phyloP scores from a whole-genome alignment of 2,113 vertebrate species.

The Himantopus leucocephalus region DNA sequence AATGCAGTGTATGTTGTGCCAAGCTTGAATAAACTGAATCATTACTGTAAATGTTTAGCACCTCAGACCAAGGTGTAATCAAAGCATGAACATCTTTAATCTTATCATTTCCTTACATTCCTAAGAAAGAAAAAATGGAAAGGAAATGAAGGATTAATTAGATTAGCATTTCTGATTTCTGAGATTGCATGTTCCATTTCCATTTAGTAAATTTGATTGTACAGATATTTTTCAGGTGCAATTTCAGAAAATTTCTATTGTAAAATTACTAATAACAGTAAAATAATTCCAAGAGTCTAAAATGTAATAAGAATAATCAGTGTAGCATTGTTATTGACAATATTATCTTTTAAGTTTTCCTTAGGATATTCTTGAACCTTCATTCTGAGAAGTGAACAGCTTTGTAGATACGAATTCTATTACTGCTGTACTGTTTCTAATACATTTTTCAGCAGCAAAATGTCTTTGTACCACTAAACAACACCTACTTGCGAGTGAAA shows the following conservation, averaged over 20 bases:
- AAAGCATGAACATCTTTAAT: background rate
- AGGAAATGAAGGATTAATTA: background rate
- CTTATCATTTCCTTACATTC: background rate
- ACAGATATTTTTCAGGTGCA: background rate
- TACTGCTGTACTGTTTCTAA: conserved; percentile 51
- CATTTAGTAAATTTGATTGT: background rate
- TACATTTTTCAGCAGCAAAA: conserved; percentile 66
- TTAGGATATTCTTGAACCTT: conserved; percentile 11
- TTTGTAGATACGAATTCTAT: conserved; percentile 64
- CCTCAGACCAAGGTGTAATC: background rate
- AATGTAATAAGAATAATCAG: background rate
- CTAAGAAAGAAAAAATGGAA: background rate
- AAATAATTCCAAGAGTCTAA: background rate
- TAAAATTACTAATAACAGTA: background rate
- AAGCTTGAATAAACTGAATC: background rate
- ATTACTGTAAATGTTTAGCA: background rate
- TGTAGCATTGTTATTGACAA: background rate
- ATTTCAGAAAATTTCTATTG: background rate
- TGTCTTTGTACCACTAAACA: conserved; percentile 66
- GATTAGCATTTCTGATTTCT: background rate
- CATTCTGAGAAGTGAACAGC: conserved; percentile 3
- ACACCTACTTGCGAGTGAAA: conserved; percentile 66
- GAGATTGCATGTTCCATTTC: background rate
- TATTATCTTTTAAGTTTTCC: background rate
- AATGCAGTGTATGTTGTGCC: background rate